Percentiles rank a stretch among this genome's conserved stretches.
Evolutionary conservation across 2,797 vertebrate genomes (phyloP).

Genomic region (Ceryle rudis): DNA sequence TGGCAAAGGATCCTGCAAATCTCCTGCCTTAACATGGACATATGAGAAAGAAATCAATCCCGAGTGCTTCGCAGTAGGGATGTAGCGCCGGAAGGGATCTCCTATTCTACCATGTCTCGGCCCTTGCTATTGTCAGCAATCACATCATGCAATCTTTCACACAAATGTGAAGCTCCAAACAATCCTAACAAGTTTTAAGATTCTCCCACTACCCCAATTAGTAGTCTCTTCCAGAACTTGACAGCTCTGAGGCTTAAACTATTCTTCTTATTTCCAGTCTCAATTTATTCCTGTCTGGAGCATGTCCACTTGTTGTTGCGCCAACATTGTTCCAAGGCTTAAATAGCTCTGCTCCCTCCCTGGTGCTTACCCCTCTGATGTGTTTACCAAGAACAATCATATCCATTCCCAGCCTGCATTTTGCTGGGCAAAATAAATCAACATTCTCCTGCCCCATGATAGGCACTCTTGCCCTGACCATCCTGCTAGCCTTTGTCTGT

Average conservation of each 20-base stretch:
- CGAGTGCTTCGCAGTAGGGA: conserved; percentile 21
- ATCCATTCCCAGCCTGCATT: conserved; percentile 33
- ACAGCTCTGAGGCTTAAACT: conserved; percentile 59
- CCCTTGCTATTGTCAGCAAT: conserved; percentile 55
- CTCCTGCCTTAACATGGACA: conserved; percentile 19
- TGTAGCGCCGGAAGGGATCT: conserved; percentile 20
- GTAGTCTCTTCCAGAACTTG: conserved; percentile 35
- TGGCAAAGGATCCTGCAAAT: conserved; percentile 13
- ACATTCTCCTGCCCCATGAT: background rate
- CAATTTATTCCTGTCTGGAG: conserved; percentile 63
- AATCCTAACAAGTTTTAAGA: conserved; percentile 60
- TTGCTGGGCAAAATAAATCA: conserved; percentile 51
- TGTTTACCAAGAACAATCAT: conserved; percentile 64
- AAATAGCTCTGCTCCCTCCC: conserved; percentile 66
- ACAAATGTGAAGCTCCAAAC: conserved; percentile 49
- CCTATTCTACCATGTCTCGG: conserved; percentile 14
- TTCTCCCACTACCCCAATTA: conserved; percentile 51
- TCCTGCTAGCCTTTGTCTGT: background rate
- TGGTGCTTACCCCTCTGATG: conserved; percentile 63
- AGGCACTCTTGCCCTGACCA: background rate
- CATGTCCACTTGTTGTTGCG: conserved; percentile 53
- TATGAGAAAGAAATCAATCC: conserved; percentile 45
- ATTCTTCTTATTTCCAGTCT: conserved; percentile 71
- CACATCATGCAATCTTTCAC: conserved; percentile 17
- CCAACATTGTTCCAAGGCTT: conserved; percentile 71